Base-by-base conservation (phyloP, 2,797 vertebrate genomes). In the Lindbergichthys nudifrons region DNA sequence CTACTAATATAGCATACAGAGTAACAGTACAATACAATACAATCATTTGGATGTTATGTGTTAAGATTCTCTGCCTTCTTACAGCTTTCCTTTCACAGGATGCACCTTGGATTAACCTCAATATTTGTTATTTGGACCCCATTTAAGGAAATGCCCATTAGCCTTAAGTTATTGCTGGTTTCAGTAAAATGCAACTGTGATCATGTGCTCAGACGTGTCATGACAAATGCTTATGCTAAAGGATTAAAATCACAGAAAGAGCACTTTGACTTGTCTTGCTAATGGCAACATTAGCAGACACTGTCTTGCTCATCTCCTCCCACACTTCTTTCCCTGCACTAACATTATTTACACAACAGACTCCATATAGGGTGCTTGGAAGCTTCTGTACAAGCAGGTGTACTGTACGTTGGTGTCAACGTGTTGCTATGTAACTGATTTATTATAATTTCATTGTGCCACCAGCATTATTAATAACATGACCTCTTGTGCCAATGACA, bases 401-500 rank as follows among this genome's bases (percentile, higher is more conserved):
- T 60, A 26, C 23, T 53, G 47, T 42, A 14, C 45, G 5, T 41
- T 23, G 21, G 15, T 67, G 51, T 82, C 11, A 56, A 57, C 13
- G 26, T 69, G 53, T 32, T 51, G 16, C 10, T 23, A 48, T 66
- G 30, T 59, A 53, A 78, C 23, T 51, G 57, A 75, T 81, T 61
- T 58, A 77, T 77, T 57, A 15, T n/a, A 14, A 39, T 72, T 36
- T 50, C 65, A n/a, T 56, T 52, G 30, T 71, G 21, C 19, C 23
- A 47, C 50, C 32, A 43, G 10, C 11, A 58, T 65, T 63, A 72
- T 42, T 70, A 61, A 74, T 59, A 85, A 62, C 67, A 59, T 48
- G 21, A 23, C 30, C 69, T 54, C 42, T 76, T 80, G 60, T 85
- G 70, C 52, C 43, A 32, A 11, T 41, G 65, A 61, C 54, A 45